Evolutionary conservation across 2,113 vertebrate genomes (phyloP), one percentile per base, ranked within the genome.

Genomic region (Antennarius striatus): DNA sequence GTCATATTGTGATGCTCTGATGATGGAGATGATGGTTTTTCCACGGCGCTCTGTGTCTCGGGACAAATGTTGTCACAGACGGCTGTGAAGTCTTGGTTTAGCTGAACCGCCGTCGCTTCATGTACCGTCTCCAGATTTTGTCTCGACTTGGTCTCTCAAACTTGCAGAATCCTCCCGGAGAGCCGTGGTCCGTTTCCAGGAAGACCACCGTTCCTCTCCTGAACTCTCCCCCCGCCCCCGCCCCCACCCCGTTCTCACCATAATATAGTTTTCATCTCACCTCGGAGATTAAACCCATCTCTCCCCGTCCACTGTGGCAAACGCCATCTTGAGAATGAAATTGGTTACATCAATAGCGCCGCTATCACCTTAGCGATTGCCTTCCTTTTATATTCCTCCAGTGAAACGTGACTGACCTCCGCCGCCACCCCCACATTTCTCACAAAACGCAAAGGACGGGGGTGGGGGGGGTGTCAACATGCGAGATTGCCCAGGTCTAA

Each of bases 181-280:
- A 22, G 22, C 22, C 22, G 22, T 22, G 22, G 22, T 22, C 2
- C 22, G 22, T 22, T 22, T 22, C 64, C 54, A 53, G 32, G 43
- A 40, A 82, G 73, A 84, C 61, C 77, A 64, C 77, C 77, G 22
- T 22, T 22, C 72, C 58, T 54, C 65, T 63, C 60, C 65, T 50
- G 78, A 68, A 61, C 71, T 56, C 6, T 57, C 14, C 49, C 51
- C 63, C 30, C 63, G 36, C 49, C 51, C 63, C 30, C 63, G 36
- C 43, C 30, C 9, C 57, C 56, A 45, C 48, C 48, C 48, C 60
- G 68, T 81, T 81, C 79, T 84, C 84, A 63, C 88, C 83, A 87
- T 90, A 90, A 91, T 89, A 90, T 88, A 88, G 86, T 90, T 89
- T 90, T 90, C 90, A 90, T 90, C 85, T 90, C 85, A 87, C 89